Conservation (phyloP, 2,113 vertebrate genomes). For the Caranx melampygus region DNA sequence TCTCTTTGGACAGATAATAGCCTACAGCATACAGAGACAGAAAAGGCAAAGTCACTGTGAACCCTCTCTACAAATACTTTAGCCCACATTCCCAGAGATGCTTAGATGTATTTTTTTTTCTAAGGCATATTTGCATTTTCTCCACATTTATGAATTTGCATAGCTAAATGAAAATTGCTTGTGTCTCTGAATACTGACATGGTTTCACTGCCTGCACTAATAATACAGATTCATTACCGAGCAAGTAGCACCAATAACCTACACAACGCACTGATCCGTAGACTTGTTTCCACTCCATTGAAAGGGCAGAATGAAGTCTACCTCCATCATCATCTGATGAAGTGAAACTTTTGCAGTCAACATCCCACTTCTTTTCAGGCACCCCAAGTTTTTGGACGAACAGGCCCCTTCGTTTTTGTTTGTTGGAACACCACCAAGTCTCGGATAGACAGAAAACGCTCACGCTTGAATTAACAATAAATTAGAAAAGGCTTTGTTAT, state of each 20-base stretch:
- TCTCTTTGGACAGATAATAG: slow-evolving; percentile 71
- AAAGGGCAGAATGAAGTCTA: background rate
- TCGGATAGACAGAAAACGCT: too few species aligned
- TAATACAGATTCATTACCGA: slow-evolving; percentile 2
- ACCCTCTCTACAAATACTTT: slow-evolving; percentile 37
- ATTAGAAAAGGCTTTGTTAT: background rate
- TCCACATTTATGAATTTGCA: slow-evolving; percentile 41
- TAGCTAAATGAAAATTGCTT: slow-evolving; percentile 30
- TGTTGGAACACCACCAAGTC: too few species aligned
- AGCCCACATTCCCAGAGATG: slow-evolving; percentile 4
- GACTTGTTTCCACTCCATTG: slow-evolving; percentile 12
- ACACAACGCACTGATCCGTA: background rate
- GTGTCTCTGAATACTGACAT: slow-evolving; percentile 17
- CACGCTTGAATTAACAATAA: background rate
- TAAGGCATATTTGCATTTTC: slow-evolving; percentile 11
- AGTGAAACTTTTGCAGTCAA: background rate
- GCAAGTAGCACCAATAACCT: background rate
- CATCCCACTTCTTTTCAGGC: too few species aligned
- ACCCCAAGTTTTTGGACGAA: background rate
- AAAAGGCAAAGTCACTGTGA: slow-evolving; percentile 50
- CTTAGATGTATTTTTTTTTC: slow-evolving; percentile 11
- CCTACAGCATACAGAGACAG: slow-evolving; percentile 50
- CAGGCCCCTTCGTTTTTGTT: background rate
- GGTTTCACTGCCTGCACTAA: slow-evolving; percentile 1
- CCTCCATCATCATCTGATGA: background rate